phyloP scores from a whole-genome alignment of 1,140 invertebrate genomes.

The Trachelipus rathkii region DNA sequence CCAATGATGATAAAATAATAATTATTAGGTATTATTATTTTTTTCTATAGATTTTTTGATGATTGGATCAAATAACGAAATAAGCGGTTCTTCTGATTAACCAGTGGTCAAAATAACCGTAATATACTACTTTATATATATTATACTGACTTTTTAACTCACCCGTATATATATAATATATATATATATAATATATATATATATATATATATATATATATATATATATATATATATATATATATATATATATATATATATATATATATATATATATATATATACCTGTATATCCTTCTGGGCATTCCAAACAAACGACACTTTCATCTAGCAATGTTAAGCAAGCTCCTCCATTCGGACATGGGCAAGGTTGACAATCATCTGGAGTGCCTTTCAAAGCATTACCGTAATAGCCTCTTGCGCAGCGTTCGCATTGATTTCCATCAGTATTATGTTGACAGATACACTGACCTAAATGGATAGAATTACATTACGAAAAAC shows the following conservation, averaged over 20 bases:
- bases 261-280: too few relatives aligned
- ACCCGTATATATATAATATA: background rate
- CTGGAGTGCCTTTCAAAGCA: conserved; percentile 73
- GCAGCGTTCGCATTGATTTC: conserved; percentile 91
- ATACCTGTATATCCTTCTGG: conserved; percentile 83
- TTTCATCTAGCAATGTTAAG: conserved; percentile 74
- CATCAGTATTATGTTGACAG: conserved; percentile 93
- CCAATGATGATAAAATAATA: too few relatives aligned
- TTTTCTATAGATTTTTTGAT: too few relatives aligned
- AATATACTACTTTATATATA: too few relatives aligned
- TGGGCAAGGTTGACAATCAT: conserved; percentile 88
- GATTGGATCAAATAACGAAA: too few relatives aligned
- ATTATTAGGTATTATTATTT: too few relatives aligned
- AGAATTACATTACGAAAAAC: background rate
- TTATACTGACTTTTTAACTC: too few relatives aligned
- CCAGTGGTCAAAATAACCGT: too few relatives aligned
- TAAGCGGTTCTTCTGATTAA: too few relatives aligned
- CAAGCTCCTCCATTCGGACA: conserved; percentile 90
- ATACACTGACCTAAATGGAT: conserved; percentile 75
- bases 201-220: conserved; percentile 7
- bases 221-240: conserved; percentile 20
- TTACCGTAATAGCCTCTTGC: conserved; percentile 92
- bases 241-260: conserved; percentile 14
- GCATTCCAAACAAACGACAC: conserved; percentile 89
- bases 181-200: background rate